phyloP scores from a whole-genome alignment of 2,113 vertebrate species.

The Vicugna pacos region DNA sequence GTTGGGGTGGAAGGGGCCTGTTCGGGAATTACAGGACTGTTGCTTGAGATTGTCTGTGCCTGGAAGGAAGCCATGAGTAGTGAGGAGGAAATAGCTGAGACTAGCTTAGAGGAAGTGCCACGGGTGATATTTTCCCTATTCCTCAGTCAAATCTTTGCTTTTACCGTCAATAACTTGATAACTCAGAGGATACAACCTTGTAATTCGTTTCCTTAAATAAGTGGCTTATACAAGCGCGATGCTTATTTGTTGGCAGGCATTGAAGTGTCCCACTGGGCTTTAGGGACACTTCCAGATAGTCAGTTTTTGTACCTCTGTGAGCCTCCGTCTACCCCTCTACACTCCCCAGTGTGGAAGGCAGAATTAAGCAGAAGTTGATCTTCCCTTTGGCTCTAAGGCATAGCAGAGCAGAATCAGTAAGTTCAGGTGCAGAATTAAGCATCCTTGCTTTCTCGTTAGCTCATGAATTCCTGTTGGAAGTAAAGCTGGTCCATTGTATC shows the following conservation, averaged over 20 bases:
- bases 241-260: slow-evolving; percentile 75
- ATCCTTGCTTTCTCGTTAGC: neutral
- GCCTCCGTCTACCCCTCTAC: neutral
- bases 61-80: slow-evolving; percentile 83
- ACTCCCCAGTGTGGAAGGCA: neutral
- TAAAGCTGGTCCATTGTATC: neutral
- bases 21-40: slow-evolving; percentile 52
- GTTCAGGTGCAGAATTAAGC: neutral
- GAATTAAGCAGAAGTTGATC: neutral
- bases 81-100: slow-evolving; percentile 86
- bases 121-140: slow-evolving; percentile 85
- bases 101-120: slow-evolving; percentile 84
- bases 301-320: neutral
- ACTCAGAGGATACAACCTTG: slow-evolving; percentile 85
- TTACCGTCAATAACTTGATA: slow-evolving; percentile 85
- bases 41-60: neutral
- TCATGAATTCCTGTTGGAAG: neutral
- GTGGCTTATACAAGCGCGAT: slow-evolving; percentile 70
- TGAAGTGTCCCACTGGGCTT: neutral
- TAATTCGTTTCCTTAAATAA: slow-evolving; percentile 86
- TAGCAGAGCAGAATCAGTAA: neutral
- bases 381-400: neutral
- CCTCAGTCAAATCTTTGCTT: slow-evolving; percentile 82
- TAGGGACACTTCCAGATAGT: neutral
- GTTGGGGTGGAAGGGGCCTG: neutral